phyloP scores from a whole-genome alignment of 2,888 invertebrate genomes.

The Teleogryllus oceanicus region DNA sequence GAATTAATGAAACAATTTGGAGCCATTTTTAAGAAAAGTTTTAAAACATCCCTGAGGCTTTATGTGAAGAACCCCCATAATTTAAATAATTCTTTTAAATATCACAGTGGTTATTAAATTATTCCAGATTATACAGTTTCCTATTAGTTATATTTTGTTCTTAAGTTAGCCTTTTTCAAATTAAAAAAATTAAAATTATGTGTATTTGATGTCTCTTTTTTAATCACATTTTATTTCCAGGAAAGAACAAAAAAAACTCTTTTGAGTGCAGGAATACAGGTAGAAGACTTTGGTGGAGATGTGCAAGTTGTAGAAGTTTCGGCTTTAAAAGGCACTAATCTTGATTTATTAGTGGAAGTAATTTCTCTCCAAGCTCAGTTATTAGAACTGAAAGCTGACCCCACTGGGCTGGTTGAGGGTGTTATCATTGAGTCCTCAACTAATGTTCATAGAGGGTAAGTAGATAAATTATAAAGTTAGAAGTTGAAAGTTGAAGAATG shows the following conservation, averaged over 20 bases:
- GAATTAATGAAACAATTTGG: too few species aligned
- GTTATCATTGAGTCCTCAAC: conserved; percentile 82
- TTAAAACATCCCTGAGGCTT: too few species aligned
- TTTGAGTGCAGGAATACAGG: conserved; percentile 70
- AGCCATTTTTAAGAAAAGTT: too few species aligned
- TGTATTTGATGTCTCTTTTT: neutral
- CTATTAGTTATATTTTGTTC: neutral
- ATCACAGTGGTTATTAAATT: too few species aligned
- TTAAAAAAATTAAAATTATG: too few species aligned
- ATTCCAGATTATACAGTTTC: neutral
- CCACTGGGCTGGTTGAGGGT: conserved; percentile 80
- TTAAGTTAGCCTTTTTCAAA: neutral
- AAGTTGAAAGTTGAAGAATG: neutral
- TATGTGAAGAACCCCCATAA: too few species aligned
- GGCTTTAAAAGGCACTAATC: conserved; percentile 77
- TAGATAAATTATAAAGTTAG: neutral
- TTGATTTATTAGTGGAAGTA: conserved; percentile 76
- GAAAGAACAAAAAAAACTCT: conserved; percentile 71
- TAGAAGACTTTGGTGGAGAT: conserved; percentile 89
- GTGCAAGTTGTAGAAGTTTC: conserved; percentile 88
- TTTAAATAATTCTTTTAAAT: too few species aligned
- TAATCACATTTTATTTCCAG: conserved; percentile 49
- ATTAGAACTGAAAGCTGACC: conserved; percentile 81
- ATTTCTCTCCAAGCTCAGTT: conserved; percentile 80
- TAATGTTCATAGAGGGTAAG: conserved; percentile 63